Percentiles rank a stretch among this genome's conserved stretches.
These are phyloP conservation scores for Drosophila infuscata DNA, from an alignment of 2,888 invertebrate genomes.

Conservation along the genomic window DNA sequence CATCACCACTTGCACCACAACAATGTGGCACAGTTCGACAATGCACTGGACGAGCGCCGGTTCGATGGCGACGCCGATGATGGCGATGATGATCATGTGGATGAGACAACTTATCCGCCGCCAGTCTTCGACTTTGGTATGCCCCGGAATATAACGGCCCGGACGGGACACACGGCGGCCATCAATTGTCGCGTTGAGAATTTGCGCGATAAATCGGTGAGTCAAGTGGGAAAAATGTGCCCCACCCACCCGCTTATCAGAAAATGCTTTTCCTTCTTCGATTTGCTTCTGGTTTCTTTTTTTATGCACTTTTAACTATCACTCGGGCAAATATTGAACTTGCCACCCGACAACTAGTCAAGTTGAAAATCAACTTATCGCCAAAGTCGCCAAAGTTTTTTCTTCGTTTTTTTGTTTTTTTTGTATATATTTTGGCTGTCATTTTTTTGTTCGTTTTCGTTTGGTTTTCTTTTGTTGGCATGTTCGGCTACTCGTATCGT, in stretches of 20 bases:
- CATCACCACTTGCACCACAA: conserved; percentile 50
- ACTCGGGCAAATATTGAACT: conserved; percentile 61
- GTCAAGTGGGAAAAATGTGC: conserved; percentile 43
- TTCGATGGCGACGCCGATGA: conserved; percentile 17
- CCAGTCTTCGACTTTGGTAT: conserved; percentile 95
- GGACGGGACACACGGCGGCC: conserved; percentile 94
- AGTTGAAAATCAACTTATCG: conserved; percentile 76
- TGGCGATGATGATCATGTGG: conserved; percentile 43
- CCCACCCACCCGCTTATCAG: conserved; percentile 23
- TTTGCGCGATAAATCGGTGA: conserved; percentile 94
- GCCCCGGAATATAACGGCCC: conserved; percentile 93
- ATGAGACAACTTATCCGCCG: conserved; percentile 76
- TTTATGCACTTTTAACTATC: conserved; percentile 62
- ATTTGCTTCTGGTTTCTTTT: conserved; percentile 6
- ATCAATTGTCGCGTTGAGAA: conserved; percentile 95
- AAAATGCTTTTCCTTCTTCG: conserved; percentile 25
- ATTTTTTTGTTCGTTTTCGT: conserved; percentile 20
- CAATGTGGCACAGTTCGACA: conserved; percentile 68
- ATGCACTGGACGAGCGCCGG: conserved; percentile 55
- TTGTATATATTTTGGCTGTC: neutral
- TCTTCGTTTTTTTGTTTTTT: neutral
- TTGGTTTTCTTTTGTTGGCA: conserved; percentile 43
- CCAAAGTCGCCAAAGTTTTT: conserved; percentile 54
- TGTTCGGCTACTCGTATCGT: conserved; percentile 51
- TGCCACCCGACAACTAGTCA: conserved; percentile 54